phyloP scores from a whole-genome alignment of 2,797 vertebrate species.

The Numenius phaeopus region DNA sequence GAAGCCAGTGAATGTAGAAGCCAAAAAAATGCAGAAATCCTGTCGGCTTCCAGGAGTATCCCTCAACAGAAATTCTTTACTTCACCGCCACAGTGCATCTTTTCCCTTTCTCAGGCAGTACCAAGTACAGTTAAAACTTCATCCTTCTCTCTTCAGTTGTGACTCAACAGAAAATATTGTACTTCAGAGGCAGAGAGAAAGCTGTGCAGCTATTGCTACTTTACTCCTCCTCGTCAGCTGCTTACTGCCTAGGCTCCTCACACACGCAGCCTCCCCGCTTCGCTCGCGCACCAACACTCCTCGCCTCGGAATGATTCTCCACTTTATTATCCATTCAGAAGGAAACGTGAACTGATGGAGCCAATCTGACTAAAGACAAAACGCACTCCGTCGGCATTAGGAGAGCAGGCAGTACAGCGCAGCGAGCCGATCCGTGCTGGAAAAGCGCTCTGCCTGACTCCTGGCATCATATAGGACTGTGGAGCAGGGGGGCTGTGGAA shows the following conservation, averaged over 20 bases:
- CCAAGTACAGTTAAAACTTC: slow-evolving; percentile 75
- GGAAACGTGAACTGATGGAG: slow-evolving; percentile 46
- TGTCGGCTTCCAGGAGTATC: slow-evolving; percentile 57
- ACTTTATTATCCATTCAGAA: slow-evolving; percentile 69
- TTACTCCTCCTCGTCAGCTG: slow-evolving; percentile 82
- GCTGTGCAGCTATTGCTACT: slow-evolving; percentile 75
- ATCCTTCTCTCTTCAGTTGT: slow-evolving; percentile 67
- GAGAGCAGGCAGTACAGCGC: slow-evolving; percentile 13
- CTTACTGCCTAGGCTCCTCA: slow-evolving; percentile 76
- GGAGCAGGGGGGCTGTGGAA: neutral
- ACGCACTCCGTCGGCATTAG: neutral
- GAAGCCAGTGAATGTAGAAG: slow-evolving; percentile 58
- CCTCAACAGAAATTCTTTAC: slow-evolving; percentile 44
- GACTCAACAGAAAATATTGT: slow-evolving; percentile 74
- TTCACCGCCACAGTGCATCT: neutral
- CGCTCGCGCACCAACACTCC: slow-evolving; percentile 67
- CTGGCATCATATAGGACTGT: neutral
- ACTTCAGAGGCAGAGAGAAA: slow-evolving; percentile 76
- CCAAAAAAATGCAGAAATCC: slow-evolving; percentile 66
- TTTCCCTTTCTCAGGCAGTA: slow-evolving; percentile 44
- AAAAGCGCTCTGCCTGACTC: neutral
- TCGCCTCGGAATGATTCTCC: slow-evolving; percentile 44
- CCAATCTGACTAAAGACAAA: slow-evolving; percentile 60
- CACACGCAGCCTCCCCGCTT: slow-evolving; percentile 67
- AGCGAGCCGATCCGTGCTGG: neutral